Evolutionary conservation across 2,888 invertebrate species (phyloP).

Genomic region (Rhingia campestris): DNA sequence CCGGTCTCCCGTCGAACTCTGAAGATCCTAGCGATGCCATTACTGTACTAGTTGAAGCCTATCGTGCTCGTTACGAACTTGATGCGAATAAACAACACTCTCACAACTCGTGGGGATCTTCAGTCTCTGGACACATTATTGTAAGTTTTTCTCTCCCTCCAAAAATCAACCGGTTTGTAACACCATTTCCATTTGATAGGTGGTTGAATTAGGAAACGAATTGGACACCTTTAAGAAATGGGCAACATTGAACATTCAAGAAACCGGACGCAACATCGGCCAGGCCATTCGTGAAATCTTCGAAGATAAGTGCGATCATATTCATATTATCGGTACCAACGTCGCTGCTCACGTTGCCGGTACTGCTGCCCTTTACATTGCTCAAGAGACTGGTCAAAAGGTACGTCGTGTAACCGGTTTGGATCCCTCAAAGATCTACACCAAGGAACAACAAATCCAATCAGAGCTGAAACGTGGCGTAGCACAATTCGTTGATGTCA

Average conservation of each 20-base stretch:
- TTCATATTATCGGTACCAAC: slow-evolving; percentile 80
- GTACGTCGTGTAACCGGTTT: slow-evolving; percentile 81
- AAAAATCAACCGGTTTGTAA: no score
- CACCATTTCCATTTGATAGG: slow-evolving; percentile 17
- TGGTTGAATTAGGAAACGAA: slow-evolving; percentile 79
- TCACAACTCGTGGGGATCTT: slow-evolving; percentile 76
- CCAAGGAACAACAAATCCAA: slow-evolving; percentile 76
- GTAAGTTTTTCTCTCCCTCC: not conserved
- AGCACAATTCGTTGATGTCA: slow-evolving; percentile 81
- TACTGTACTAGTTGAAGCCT: slow-evolving; percentile 78
- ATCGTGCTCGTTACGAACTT: slow-evolving; percentile 79
- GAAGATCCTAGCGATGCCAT: slow-evolving; percentile 77
- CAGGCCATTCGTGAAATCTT: slow-evolving; percentile 77
- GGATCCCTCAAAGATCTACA: slow-evolving; percentile 79
- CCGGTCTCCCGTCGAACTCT: slow-evolving; percentile 78
- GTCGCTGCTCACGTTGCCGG: slow-evolving; percentile 81
- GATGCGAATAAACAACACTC: slow-evolving; percentile 76
- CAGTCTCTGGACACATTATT: slow-evolving; percentile 72
- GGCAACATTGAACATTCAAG: slow-evolving; percentile 76
- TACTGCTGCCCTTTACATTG: slow-evolving; percentile 78
- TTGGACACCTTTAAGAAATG: slow-evolving; percentile 77
- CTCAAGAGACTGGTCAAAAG: slow-evolving; percentile 78
- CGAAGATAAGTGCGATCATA: slow-evolving; percentile 76
- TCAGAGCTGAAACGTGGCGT: slow-evolving; percentile 80
- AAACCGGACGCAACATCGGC: slow-evolving; percentile 77